Conservation (phyloP, 2,113 vertebrate genomes). For the Piaya cayana region DNA sequence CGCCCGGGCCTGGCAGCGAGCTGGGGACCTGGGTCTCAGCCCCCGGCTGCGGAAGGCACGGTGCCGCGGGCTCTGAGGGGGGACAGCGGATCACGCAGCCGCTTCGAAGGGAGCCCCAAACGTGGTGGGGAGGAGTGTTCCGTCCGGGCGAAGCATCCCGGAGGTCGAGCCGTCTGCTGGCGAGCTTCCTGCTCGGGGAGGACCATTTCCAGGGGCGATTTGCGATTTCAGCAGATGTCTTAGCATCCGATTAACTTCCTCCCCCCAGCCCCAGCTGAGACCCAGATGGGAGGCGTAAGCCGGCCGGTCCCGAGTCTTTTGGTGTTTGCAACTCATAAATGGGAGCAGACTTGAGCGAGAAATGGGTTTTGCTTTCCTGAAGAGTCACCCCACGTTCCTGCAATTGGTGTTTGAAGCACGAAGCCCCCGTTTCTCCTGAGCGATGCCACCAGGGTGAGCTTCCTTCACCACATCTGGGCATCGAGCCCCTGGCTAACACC, state of each 20-base stretch:
- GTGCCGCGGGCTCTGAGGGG: not conserved
- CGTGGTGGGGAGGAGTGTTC: not conserved
- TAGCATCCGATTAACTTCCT: not conserved
- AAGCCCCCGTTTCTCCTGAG: not conserved
- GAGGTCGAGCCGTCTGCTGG: not conserved
- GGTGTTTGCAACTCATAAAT: not conserved
- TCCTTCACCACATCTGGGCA: not conserved
- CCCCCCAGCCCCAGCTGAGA: not conserved
- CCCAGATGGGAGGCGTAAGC: not conserved
- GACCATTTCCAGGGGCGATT: not conserved
- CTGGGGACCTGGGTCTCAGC: not conserved
- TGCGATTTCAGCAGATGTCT: not conserved
- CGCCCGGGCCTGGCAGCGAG: not conserved
- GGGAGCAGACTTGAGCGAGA: not conserved
- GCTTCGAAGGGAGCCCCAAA: not conserved
- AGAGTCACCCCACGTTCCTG: not conserved
- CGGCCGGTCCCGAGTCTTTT: not conserved
- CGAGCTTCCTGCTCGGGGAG: not conserved
- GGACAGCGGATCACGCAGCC: rapidly evolving
- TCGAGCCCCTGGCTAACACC: not conserved
- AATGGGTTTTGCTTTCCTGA: not conserved
- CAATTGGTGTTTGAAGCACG: rapidly evolving
- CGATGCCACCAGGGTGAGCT: not conserved
- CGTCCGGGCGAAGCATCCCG: not conserved
- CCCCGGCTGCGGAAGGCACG: not conserved